Conservation (phyloP, 2,113 vertebrate species). For the Xenus cinereus region DNA sequence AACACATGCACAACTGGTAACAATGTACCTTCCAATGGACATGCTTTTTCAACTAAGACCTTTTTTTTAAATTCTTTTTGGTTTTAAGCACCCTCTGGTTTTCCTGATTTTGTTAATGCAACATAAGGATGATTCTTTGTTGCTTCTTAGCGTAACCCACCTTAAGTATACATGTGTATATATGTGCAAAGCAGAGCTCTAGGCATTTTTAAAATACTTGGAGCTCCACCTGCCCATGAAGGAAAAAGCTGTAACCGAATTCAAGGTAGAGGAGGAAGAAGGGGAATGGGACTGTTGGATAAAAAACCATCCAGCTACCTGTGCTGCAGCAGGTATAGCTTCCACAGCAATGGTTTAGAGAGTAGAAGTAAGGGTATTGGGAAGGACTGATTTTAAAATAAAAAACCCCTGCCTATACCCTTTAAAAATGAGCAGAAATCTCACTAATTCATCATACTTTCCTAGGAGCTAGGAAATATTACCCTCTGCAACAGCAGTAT, state of each 20-base stretch:
- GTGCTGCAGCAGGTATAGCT: neutral
- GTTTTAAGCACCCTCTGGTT: neutral
- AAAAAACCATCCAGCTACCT: neutral
- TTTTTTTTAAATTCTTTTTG: neutral
- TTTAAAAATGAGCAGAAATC: neutral
- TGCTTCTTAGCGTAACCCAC: neutral
- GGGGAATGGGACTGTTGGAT: rapidly evolving
- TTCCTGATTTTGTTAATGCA: neutral
- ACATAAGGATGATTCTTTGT: neutral
- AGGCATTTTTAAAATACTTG: neutral
- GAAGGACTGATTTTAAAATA: neutral
- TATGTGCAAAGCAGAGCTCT: neutral
- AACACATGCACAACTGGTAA: neutral
- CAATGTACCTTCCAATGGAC: neutral
- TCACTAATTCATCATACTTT: neutral
- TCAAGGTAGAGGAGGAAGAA: neutral
- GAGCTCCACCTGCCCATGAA: neutral
- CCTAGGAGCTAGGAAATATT: neutral
- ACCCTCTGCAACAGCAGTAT: neutral
- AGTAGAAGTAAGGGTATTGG: neutral
- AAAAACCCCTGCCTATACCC: neutral
- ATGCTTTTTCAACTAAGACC: neutral
- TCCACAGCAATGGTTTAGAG: neutral
- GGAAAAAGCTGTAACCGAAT: neutral
- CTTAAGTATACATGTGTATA: neutral